Evolutionary conservation across 2,113 vertebrate species (phyloP).

Genomic region (Anthoscopus minutus): DNA sequence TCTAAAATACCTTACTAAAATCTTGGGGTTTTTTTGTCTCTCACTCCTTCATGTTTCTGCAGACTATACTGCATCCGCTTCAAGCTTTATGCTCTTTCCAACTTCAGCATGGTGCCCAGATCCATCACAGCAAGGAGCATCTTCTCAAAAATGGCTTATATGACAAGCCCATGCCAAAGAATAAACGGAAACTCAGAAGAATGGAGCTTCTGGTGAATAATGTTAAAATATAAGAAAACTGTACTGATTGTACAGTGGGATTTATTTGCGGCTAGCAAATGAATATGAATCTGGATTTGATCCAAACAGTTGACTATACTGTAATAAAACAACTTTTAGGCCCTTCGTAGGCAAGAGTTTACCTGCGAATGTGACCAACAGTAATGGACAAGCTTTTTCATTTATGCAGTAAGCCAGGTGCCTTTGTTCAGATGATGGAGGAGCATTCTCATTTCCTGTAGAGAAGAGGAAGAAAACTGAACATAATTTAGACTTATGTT

Average conservation of each 20-base stretch:
- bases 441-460: background rate
- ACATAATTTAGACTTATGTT: background rate
- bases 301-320: background rate
- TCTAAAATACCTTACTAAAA: background rate
- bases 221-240: constrained; percentile 77
- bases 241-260: background rate
- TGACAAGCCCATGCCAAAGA: constrained; percentile 93
- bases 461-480: background rate
- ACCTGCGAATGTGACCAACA: background rate
- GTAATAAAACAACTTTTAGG: background rate
- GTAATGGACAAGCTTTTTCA: background rate
- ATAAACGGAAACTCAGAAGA: constrained; percentile 95
- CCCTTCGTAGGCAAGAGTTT: background rate
- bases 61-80: constrained; percentile 89
- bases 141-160: constrained; percentile 91
- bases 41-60: background rate
- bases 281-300: background rate
- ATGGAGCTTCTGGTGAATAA: constrained; percentile 92
- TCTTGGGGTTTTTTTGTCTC: background rate
- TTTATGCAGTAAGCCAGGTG: background rate
- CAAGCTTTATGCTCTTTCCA: constrained; percentile 94
- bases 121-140: constrained; percentile 96
- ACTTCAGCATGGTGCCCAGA: constrained; percentile 91
- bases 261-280: constrained; percentile 37
- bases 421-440: background rate